Evolutionary conservation across 2,797 vertebrate genomes (phyloP), one percentile per base, ranked within the genome.

Genomic region (Pangasius larnaudii): DNA sequence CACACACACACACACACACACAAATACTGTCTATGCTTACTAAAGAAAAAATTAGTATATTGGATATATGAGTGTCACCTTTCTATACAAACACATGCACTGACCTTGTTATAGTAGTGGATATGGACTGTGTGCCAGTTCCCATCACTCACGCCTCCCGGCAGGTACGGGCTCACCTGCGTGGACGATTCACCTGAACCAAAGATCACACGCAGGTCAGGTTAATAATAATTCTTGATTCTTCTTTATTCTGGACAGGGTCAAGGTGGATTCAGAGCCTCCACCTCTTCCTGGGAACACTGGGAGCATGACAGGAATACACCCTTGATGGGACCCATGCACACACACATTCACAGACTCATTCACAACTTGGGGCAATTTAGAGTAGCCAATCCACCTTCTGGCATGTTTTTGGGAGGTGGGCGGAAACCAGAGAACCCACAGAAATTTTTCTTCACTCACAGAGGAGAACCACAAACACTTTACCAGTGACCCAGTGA

Each of bases 81-180:
- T 65, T 69, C 61, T 69, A 24, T 33, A 22, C 81, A 49, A 51
- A 80, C 42, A 67, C 80, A 74, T 67, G 46, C 87, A 56, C 88
- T 81, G 92, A 99, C 98, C 98, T 99, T 99, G 95, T 99, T 99
- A 94, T 98, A 99, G 94, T 99, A 99, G 91, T 90, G 97, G 90
- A 99, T 97, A 92, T 98, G 98, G 85, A 99, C 96, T 0, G 97
- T 98, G 81, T 99, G 98, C 98, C 98, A 99, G 89, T 97, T 96
- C n/a, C 98, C 98, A 5, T 99, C 98, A n/a, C 97, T 99, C 92
- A 99, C 97, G 0, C 98, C 98, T 0, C 98, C 97, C 0, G 97
- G 96, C 81, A 98, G 91, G 91, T 96, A 97, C 8, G 98, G 98
- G 91, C 96, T 98, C 93, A 99, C 98, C 94, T 97, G 96, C 0